Conservation (phyloP, 1,140 invertebrate species). For the Bombus impatiens region DNA sequence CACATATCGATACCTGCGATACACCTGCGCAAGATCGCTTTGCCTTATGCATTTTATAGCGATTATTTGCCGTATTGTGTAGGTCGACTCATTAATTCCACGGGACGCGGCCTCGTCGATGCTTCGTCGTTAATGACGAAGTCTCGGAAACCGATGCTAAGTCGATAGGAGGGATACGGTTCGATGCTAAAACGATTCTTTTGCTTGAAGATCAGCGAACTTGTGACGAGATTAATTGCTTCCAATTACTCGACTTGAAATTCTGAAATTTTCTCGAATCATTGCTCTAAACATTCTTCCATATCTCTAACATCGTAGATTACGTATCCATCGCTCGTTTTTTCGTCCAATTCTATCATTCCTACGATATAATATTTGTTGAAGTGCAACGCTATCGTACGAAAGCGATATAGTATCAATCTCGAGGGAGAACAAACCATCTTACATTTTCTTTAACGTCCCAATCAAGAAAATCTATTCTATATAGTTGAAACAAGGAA, state of each 20-base stretch:
- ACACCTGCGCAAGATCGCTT: slow-evolving; percentile 62
- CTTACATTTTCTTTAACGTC: too few species aligned
- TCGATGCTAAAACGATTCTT: not conserved
- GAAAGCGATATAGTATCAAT: rapidly evolving
- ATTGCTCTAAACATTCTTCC: not conserved
- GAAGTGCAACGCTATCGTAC: too few species aligned
- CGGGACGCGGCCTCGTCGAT: slow-evolving; percentile 38
- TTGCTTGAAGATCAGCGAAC: not conserved
- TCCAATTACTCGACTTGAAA: not conserved
- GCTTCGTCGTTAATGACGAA: slow-evolving; percentile 42
- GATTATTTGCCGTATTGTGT: slow-evolving; percentile 59
- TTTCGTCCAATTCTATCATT: too few species aligned
- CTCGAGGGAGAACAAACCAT: not conserved
- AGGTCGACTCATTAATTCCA: slow-evolving; percentile 64
- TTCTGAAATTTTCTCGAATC: not conserved
- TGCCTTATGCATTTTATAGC: slow-evolving; percentile 64
- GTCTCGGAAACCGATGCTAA: not conserved
- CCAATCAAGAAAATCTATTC: not conserved
- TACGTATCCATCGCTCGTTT: too few species aligned
- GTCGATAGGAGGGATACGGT: too few species aligned
- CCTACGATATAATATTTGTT: too few species aligned
- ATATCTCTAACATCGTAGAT: too few species aligned
- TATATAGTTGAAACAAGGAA: not conserved
- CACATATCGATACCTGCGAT: slow-evolving; percentile 49
- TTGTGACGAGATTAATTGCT: slow-evolving; percentile 22